Base-by-base conservation (phyloP, 2,113 vertebrate species). In the Narcine bancroftii region DNA sequence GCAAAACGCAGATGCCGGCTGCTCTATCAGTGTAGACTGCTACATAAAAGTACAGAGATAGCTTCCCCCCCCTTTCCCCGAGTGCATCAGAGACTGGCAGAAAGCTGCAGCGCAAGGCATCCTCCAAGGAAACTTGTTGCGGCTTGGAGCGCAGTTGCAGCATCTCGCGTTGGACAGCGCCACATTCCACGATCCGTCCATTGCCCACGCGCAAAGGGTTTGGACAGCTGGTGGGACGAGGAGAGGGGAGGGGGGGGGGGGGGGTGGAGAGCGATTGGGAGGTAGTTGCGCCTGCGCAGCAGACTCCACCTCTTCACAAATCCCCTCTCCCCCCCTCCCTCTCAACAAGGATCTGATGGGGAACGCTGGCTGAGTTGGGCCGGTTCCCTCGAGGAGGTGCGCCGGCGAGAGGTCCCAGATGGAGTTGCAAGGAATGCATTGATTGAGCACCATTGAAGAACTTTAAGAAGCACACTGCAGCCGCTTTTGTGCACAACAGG, bases 111-210 rank as follows among this genome's bases (percentile, higher is more conserved):
- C 36, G 72, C 72, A 39, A 75, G 72, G 72, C 72, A 39, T 75
- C 47, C 47, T 47, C 29, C 29, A 45, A 45, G 3, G 50, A 85
- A 87, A 87, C 81, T 87, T 87, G 81, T 87, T 87, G 81, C 81
- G 33, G 81, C 11, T 60, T 60, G 47, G 79, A 56, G 79, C 79
- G 79, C 79, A 17, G 47, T 33, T 87, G 53, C 53, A 7, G 81
- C 81, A n/a, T 60, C 81, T 87, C 81, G 33, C 81, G 33, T 53
- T 87, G 81, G 53, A 33, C 81, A 63, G 81, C 81, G 81, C 81
- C 81, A 87, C 53, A 87, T 56, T 87, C 53, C 53, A 60, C 81
- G 53, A 60, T 87, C 53, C 53, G 60, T 60, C 81, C 81, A 87
- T 87, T 60, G 81, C n/a, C 81, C 81, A 4, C 17, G 26, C 47